Evolutionary conservation across 1,140 invertebrate species (phyloP).

Genomic region (Oppia nitens): DNA sequence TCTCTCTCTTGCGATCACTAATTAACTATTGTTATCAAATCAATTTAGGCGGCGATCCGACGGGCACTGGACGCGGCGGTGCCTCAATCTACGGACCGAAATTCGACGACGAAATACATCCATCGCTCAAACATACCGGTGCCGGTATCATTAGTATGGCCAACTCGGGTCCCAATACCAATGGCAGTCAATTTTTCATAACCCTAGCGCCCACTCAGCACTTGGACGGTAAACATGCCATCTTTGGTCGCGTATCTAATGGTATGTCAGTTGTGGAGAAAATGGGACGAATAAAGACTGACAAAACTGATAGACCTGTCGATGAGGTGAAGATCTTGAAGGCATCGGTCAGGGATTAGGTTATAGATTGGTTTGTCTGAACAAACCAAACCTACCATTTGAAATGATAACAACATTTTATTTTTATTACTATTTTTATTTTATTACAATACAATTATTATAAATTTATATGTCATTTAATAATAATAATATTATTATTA

Average conservation of each 20-base stretch:
- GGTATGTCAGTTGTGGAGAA: slow-evolving; percentile 75
- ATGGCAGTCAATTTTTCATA: slow-evolving; percentile 97
- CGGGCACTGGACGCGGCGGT: slow-evolving; percentile 82
- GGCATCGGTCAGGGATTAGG: no score
- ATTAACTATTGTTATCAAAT: no score
- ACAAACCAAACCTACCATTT: no score
- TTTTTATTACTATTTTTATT: no score
- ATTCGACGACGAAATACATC: slow-evolving; percentile 88
- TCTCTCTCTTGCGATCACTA: no score
- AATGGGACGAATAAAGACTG: slow-evolving; percentile 84
- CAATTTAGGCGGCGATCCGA: slow-evolving; percentile 73
- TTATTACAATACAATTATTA: no score
- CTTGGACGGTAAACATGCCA: slow-evolving; percentile 47
- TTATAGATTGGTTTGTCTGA: no score
- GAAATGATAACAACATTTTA: no score
- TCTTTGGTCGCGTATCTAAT: slow-evolving; percentile 49
- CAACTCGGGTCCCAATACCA: slow-evolving; percentile 87
- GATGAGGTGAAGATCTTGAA: slow-evolving; percentile 79
- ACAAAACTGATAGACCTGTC: slow-evolving; percentile 84
- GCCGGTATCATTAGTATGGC: slow-evolving; percentile 93
- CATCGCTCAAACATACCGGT: slow-evolving; percentile 73
- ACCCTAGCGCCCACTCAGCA: slow-evolving; percentile 70
- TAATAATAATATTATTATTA: no score
- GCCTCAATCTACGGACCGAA: slow-evolving; percentile 80
- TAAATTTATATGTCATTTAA: no score